Percentiles rank a stretch among this genome's conserved stretches.
phyloP scores from a whole-genome alignment of 2,113 vertebrate species.

The Callipepla squamata region DNA sequence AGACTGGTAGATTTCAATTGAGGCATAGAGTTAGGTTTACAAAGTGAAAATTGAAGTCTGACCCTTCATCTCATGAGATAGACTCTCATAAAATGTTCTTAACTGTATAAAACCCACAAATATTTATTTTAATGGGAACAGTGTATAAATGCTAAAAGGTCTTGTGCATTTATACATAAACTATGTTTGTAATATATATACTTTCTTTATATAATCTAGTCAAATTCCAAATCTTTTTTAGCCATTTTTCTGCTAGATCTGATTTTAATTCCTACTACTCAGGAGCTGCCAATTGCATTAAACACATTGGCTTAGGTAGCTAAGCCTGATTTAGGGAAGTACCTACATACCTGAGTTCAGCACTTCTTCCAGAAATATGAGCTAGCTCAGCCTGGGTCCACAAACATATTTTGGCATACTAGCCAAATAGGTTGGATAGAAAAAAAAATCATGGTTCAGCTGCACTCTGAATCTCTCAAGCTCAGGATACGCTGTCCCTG shows the following conservation, averaged over 20 bases:
- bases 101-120: conserved; percentile 17
- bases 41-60: conserved; percentile 39
- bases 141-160: background rate
- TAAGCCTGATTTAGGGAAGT: background rate
- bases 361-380: background rate
- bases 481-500: background rate
- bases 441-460: background rate
- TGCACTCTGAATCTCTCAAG: background rate
- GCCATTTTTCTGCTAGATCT: background rate
- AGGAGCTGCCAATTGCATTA: background rate
- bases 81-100: conserved; percentile 42
- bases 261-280: background rate
- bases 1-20: conserved; percentile 20
- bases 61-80: conserved; percentile 26
- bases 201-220: background rate
- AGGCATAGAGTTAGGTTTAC: conserved; percentile 13
- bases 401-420: background rate
- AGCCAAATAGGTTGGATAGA: background rate
- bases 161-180: background rate
- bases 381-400: background rate
- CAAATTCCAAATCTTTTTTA: background rate
- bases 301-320: background rate
- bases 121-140: conserved; percentile 40
- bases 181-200: background rate
- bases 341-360: background rate